Evolutionary conservation across 2,888 invertebrate genomes (phyloP), one percentile per base, ranked within the genome.

Genomic region (Cephus runcator): DNA sequence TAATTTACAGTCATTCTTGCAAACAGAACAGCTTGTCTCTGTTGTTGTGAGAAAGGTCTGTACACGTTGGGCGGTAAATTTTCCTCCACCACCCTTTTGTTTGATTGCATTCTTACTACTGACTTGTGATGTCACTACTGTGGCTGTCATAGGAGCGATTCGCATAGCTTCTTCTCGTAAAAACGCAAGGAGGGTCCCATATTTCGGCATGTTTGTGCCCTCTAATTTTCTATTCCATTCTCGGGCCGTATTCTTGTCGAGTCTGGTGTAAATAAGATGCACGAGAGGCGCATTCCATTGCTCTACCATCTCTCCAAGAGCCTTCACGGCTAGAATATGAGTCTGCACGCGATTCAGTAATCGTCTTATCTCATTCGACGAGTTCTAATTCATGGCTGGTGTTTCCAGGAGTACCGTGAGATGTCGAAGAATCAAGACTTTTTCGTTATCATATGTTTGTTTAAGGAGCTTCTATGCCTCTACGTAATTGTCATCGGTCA

Each of bases 191-290:
- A 69, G 12, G 11, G 31, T 40, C 12, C 40, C 79, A 34, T 74
- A 74, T 23, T 33, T 75, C 1, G 73, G 76, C n/a, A 76, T 76
- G 34, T 56, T 69, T 30, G 15, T 73, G 4, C 36, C 69, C 30
- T 76, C 12, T 74, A 73, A n/a, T 71, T 34, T 69, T 31, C 76
- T 73, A 34, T 76, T 79, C 76, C 74, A 79, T 73, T 79, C 75
- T 34, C 71, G 34, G 11, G 76, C 79, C 35, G 79, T 79, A 35
- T 79, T 76, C 69, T 76, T 79, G 56, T 79, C 56, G 34, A 79
- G 34, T 73, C 68, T 74, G 11, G 69, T 73, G n/a, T 75, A 71
- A 40, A 79, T 68, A 11, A 74, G 40, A 35, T 79, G 74, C 35
- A 73, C 76, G 15, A 76, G 36, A 1, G 74, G 56, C 9, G 75